Evolutionary conservation across 2,113 vertebrate genomes (phyloP).

Genomic region (Arizona elegans): DNA sequence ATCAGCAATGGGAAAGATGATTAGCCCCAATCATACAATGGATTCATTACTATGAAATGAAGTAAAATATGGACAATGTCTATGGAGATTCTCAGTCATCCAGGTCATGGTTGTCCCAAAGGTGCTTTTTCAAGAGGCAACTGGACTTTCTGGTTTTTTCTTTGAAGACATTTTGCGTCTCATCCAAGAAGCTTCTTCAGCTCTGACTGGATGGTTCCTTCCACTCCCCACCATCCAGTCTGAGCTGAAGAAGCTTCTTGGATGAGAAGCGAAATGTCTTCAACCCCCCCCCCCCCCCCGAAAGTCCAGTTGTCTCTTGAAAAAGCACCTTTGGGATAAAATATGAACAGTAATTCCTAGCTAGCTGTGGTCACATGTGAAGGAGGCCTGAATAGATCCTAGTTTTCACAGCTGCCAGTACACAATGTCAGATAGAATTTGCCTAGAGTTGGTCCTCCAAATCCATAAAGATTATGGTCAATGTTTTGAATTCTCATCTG

Average conservation of each 20-base stretch:
- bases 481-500: slow-evolving; percentile 39
- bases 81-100: too few species aligned
- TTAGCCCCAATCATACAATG: not conserved
- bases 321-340: not conserved
- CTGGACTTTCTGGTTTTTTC: too few species aligned
- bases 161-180: too few species aligned
- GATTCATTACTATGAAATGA: not conserved
- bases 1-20: not conserved
- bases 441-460: slow-evolving; percentile 42
- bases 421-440: slow-evolving; percentile 1
- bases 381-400: not conserved
- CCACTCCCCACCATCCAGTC: too few species aligned
- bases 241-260: too few species aligned
- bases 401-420: not conserved
- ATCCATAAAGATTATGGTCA: slow-evolving; percentile 48
- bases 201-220: too few species aligned
- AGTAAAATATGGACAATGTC: not conserved
- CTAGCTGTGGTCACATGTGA: not conserved
- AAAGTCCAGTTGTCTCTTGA: too few species aligned
- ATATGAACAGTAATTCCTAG: not conserved
- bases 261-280: too few species aligned
- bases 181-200: too few species aligned
- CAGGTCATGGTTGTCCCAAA: too few species aligned
- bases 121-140: too few species aligned
- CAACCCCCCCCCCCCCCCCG: too few species aligned